Base-by-base conservation (phyloP, 2,888 invertebrate species). In the Pandemis cinnamomeana region DNA sequence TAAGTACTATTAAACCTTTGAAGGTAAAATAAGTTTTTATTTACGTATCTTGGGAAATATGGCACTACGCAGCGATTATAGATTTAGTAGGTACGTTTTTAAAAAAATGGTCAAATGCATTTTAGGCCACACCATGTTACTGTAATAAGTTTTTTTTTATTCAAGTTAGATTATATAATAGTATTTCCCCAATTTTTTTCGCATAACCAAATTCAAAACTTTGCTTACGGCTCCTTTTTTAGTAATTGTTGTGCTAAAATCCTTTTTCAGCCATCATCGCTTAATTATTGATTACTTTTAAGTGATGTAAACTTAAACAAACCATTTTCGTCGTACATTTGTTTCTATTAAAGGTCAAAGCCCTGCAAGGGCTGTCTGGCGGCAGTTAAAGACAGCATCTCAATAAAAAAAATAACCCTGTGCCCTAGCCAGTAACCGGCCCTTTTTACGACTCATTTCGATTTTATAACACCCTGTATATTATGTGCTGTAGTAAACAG, bases 321-420 rank as follows among this genome's bases (percentile, higher is more conserved):
- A 64, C 64, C 67, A 41, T 67, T 67, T 67, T 72, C 61, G 67
- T 55, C 80, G 83, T 83, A 78, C 79, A 81, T 84, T 83, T 87
- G 87, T 89, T 86, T 83, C 81, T 80, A 78, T 78, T 81, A 88
- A 84, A 87, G 92, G 89, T 91, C 91, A 89, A 87, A 87, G 86
- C 85, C 89, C 87, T 27, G 20, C 41, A 70, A 75, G 77, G 83
- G 83, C 82, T 83, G 81, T 83, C 82, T 75, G 80, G 71, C 79
- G 84, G 81, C 86, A 87, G 83, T 91, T 90, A 91, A 91, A 80
- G 80, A 79, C 81, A 75, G 85, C 81, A 80, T 87, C 88, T 86
- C 86, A 87, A 89, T 91, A 92, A 92, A 92, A 91, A 55, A 86
- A 84, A 82, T 76, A 78, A 83, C 86, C 85, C 86, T 84, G 85